Evolutionary conservation across 1,140 invertebrate species (phyloP), one percentile per base, ranked within the genome.

Genomic region (Globodera rostochiensis): DNA sequence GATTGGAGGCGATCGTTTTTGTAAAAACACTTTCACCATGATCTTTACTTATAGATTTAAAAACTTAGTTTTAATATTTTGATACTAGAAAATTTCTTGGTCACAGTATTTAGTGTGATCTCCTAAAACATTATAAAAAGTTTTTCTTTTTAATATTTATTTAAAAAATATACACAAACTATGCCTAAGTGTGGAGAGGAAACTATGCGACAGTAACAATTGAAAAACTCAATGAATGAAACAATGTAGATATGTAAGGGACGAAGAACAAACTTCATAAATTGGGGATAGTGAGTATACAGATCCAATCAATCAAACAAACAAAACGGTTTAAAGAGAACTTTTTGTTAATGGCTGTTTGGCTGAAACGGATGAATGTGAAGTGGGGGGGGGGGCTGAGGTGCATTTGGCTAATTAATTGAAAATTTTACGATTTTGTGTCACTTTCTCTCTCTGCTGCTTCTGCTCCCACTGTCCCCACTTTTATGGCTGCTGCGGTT

Each of bases 391-490:
- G 21, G 60, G 60, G 60, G 60, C 60, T 66, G 60, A 25, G 21
- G 69, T 36, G 21, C 36, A 36, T 9, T 9, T 13, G 69, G 19
- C 9, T 11, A 47, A 71, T 71, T 6, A 47, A 71, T 19, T 70
- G 67, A 19, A 36, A 71, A 36, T 71, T 25, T 45, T n/a, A 71
- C n/a, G 69, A 36, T 7, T 45, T 71, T 36, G 46, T 4, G 69
- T 71, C 46, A 71, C 46, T 71, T 71, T 21, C 69, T 13, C 7
- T 71, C 69, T 47, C 69, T 71, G 36, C 69, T 71, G 69, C 69
- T 19, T 53, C 53, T 11, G 67, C 36, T 70, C 25, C 46, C n/a
- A 45, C 46, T 47, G 46, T 47, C 69, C 36, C 69, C 69, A 47
- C 69, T 71, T 47, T 71, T 71, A 11, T 71, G 69, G 15, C 69